Percentiles rank a stretch among this genome's conserved stretches.
Evolutionary conservation across 2,797 vertebrate genomes (phyloP).

Genomic region (Paguma larvata): DNA sequence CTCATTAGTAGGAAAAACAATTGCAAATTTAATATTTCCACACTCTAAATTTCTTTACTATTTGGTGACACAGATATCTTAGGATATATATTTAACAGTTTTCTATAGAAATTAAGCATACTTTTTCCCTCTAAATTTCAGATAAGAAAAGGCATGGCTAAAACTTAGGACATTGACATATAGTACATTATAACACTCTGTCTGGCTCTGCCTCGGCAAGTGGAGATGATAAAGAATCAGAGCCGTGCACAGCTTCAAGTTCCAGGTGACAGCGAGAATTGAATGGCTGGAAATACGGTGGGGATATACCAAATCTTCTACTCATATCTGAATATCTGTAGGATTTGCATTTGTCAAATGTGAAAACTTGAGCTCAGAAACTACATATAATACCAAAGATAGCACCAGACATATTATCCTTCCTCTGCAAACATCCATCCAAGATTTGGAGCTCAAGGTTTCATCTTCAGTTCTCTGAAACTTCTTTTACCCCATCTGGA

Average conservation of each 20-base stretch:
- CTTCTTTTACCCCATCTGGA: neutral
- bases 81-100: conserved; percentile 46
- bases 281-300: conserved; percentile 28
- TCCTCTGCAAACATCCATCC: conserved; percentile 3
- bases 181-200: conserved; percentile 61
- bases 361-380: conserved; percentile 61
- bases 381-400: conserved; percentile 15
- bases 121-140: conserved; percentile 43
- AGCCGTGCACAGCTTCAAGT: neutral
- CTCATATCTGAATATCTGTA: conserved; percentile 62
- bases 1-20: neutral
- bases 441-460: conserved; percentile 11
- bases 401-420: neutral
- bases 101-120: conserved; percentile 67
- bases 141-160: conserved; percentile 50
- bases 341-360: conserved; percentile 74
- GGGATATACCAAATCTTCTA: conserved; percentile 1
- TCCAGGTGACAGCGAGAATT: conserved; percentile 59
- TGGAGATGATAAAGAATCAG: conserved; percentile 58
- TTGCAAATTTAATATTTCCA: conserved; percentile 8
- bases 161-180: conserved; percentile 41
- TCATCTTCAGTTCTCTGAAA: neutral
- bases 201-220: conserved; percentile 53
- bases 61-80: conserved; percentile 44
- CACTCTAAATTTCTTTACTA: neutral